Conservation (phyloP, 2,888 invertebrate genomes). For the Tolmerus cingulatus region DNA sequence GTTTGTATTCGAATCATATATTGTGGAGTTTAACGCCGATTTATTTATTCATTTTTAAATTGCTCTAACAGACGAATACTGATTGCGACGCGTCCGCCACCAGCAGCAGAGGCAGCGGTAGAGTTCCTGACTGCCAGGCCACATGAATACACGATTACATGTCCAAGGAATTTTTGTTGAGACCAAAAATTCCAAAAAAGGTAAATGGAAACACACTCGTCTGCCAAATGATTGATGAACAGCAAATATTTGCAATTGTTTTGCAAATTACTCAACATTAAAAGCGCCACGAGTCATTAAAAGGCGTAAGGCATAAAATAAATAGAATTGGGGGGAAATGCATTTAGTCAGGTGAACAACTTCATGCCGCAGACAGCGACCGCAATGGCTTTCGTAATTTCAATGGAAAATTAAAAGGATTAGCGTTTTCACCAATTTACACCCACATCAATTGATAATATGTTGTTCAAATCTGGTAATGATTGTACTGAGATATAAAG, state of each 20-base stretch:
- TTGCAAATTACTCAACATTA: neutral
- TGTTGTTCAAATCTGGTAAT: no score
- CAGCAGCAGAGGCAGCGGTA: neutral
- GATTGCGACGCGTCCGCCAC: neutral
- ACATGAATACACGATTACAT: neutral
- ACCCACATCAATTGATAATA: no score
- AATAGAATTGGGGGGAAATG: neutral
- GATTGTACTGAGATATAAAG: no score
- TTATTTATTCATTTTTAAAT: constrained; percentile 41
- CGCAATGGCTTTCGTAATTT: neutral
- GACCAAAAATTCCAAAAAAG: neutral
- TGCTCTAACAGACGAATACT: constrained; percentile 32
- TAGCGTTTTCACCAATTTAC: neutral
- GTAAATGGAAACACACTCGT: neutral
- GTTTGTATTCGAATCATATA: constrained; percentile 35
- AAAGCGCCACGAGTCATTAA: neutral
- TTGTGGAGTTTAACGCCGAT: constrained; percentile 36
- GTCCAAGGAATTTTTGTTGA: neutral
- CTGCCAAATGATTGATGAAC: neutral
- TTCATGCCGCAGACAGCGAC: neutral
- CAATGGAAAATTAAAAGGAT: neutral
- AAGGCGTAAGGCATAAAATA: neutral
- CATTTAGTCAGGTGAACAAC: neutral
- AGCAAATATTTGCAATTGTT: neutral
- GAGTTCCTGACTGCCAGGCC: neutral